These are phyloP conservation scores for Synanthedon vespiformis DNA, from an alignment of 2,888 invertebrate species.

Conservation along the genomic window DNA sequence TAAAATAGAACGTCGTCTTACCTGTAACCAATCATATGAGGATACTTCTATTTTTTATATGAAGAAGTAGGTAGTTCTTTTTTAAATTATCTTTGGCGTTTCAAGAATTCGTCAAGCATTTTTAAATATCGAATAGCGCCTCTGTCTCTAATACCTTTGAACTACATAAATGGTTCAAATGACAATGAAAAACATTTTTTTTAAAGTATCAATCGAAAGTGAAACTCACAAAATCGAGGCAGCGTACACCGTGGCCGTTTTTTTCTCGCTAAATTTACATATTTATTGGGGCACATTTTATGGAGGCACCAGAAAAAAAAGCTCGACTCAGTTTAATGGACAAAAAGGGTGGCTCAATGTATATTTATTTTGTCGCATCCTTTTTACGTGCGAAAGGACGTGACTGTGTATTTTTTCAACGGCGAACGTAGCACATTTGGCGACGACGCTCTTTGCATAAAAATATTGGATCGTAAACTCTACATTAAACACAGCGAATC, in stretches of 20 bases:
- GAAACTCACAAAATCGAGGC: constrained; percentile 50
- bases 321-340: constrained; percentile 62
- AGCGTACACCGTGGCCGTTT: constrained; percentile 32
- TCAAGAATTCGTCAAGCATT: too few species aligned
- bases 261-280: constrained; percentile 61
- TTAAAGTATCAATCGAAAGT: constrained; percentile 39
- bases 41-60: too few species aligned
- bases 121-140: too few species aligned
- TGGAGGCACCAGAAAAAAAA: constrained; percentile 58
- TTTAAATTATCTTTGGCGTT: too few species aligned
- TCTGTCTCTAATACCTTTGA: too few species aligned
- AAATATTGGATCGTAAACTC: constrained; percentile 67
- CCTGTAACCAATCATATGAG: too few species aligned
- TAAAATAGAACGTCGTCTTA: too few species aligned
- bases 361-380: constrained; percentile 70
- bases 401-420: constrained; percentile 56
- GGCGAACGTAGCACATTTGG: constrained; percentile 60
- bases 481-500: constrained; percentile 40
- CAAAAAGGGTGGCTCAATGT: constrained; percentile 67
- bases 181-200: not conserved
- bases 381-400: constrained; percentile 67
- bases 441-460: constrained; percentile 68
- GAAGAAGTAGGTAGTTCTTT: too few species aligned
- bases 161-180: too few species aligned
- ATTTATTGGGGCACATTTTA: constrained; percentile 71